phyloP scores from a whole-genome alignment of 2,888 invertebrate genomes.

The Disparrhopalites patrizii region DNA sequence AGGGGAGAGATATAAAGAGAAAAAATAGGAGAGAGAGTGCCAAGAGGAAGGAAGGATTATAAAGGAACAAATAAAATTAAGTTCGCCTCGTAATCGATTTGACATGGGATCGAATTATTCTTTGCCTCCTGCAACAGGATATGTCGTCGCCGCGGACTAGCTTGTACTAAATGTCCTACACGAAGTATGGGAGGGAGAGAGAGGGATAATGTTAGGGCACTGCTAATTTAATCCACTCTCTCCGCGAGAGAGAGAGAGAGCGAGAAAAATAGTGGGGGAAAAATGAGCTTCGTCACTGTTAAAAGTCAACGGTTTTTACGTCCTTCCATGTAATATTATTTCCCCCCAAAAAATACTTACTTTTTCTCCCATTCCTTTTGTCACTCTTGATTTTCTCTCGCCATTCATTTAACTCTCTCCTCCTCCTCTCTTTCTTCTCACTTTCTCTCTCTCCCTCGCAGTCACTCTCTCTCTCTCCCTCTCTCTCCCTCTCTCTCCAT shows the following conservation, averaged over 20 bases:
- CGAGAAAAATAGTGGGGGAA: neutral
- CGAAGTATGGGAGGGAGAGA: too few species aligned
- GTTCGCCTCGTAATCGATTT: slow-evolving; percentile 30
- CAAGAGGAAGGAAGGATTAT: too few species aligned
- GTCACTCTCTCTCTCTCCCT: neutral
- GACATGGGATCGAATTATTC: slow-evolving; percentile 27
- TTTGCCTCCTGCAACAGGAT: slow-evolving; percentile 1
- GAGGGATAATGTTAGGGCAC: too few species aligned
- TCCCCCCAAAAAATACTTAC: too few species aligned
- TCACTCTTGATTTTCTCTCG: neutral
- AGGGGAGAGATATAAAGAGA: too few species aligned
- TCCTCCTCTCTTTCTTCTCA: neutral
- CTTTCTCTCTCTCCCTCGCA: neutral
- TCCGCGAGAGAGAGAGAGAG: neutral
- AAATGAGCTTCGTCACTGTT: slow-evolving; percentile 2
- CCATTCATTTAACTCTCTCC: neutral
- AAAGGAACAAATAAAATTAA: too few species aligned
- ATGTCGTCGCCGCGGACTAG: too few species aligned
- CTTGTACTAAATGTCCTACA: too few species aligned
- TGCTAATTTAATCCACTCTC: slow-evolving; percentile 3
- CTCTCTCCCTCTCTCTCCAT: neutral
- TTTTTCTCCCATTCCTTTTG: too few species aligned
- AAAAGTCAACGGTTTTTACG: neutral
- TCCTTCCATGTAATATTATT: too few species aligned
- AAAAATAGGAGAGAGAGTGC: too few species aligned